A percentile compares a stretch with the other conserved stretches of the same genome.
Evolutionary conservation across 1,140 invertebrate genomes (phyloP).

Genomic region (Trichomalopsis sarcophagae): DNA sequence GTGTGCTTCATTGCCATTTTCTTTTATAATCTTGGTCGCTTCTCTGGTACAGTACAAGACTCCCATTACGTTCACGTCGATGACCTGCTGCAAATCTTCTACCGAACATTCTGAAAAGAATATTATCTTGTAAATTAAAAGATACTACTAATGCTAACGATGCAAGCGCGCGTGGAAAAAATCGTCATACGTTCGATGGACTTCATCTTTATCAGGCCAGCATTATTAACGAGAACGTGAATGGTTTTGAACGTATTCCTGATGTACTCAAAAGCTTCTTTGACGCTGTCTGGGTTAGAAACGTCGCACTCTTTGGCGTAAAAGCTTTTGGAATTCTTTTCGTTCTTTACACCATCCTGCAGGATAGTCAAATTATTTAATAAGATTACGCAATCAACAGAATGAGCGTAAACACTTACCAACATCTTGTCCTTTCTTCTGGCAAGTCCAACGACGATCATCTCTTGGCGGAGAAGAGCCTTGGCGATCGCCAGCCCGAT

Average conservation of each 20-base stretch:
- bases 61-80: slow-evolving; percentile 34
- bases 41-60: slow-evolving; percentile 16
- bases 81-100: slow-evolving; percentile 8
- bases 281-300: slow-evolving; percentile 77
- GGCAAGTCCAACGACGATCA: slow-evolving; percentile 13
- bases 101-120: slow-evolving; percentile 16
- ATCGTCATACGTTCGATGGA: slow-evolving; percentile 63
- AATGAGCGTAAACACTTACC: background rate
- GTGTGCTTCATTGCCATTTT: slow-evolving; percentile 26
- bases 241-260: slow-evolving; percentile 76
- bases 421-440: slow-evolving; percentile 8
- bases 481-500: slow-evolving; percentile 6
- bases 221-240: slow-evolving; percentile 82
- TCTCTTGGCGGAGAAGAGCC: background rate
- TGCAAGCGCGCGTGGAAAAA: background rate
- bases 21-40: slow-evolving; percentile 28
- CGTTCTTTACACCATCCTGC: background rate
- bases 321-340: slow-evolving; percentile 59
- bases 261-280: slow-evolving; percentile 77
- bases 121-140: slow-evolving; percentile 33
- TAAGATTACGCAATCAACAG: background rate
- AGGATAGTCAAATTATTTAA: background rate
- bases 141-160: background rate
- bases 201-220: slow-evolving; percentile 73
- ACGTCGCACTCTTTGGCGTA: slow-evolving; percentile 77